Base-by-base conservation (phyloP, 2,888 invertebrate species). In the Ligdia adustata region DNA sequence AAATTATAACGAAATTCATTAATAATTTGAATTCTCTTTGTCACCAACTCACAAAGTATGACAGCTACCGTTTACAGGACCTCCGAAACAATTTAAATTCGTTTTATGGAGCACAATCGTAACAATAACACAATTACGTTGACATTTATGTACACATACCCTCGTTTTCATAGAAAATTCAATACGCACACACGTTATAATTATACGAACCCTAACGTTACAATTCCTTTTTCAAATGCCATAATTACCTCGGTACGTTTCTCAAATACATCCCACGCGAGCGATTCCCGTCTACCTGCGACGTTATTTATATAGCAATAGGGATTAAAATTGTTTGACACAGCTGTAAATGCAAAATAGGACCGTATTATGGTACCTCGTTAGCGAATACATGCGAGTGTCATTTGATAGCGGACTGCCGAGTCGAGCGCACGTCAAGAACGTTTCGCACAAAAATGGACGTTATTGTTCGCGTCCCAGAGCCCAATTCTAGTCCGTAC, bases 381-480 rank as follows among this genome's bases (percentile, higher is more conserved):
- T 85, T 85, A 82, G 77, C 69, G 72, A 70, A 75, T 82, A 81
- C 79, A 79, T 75, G 79, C 66, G 73, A 75, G 74, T 79, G 82
- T 80, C 85, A 82, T 85, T 86, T 80, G 82, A 82, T 78, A 85
- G 74, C 71, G 69, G 64, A 72, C 60, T 66, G 61, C 66, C 66
- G 70, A 66, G 70, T 60, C 57, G 69, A 60, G 57, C 57, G 68
- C 62, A 71, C 64, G 69, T 65, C 56, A 51, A 28, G 32, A 4
- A 20, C 33, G 42, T 54, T 60, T 55, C 49, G 55, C 62, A 40
- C 64, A 55, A 79, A 75, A 72, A 66, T 68, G 68, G 62, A 48
- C 72, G 59, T 64, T 76, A 61, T 64, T 54, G 9, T 16, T 18
- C 31, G 44, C 28, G 44, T 1, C 11, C 50, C 69, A 81, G 50